These are phyloP conservation scores for Eretmodus cyanostictus DNA, from an alignment of 2,113 vertebrate species.

Conservation along the genomic window DNA sequence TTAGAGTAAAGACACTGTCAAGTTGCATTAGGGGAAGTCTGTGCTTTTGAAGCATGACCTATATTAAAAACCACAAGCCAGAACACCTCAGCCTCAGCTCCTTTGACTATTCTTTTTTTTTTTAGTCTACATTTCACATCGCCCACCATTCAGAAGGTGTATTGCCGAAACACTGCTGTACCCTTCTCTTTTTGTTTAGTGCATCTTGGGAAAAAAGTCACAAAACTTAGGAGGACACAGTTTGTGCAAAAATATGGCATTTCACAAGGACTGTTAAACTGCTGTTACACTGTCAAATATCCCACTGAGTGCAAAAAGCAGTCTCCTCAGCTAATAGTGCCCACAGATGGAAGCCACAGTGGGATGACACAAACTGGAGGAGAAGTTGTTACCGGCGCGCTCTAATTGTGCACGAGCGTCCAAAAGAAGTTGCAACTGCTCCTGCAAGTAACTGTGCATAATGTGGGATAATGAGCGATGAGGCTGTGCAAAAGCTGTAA, in stretches of 20 bases:
- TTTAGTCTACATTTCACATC: background rate
- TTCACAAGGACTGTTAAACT: background rate
- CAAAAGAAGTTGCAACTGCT: background rate
- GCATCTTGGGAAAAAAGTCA: background rate
- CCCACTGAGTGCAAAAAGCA: background rate
- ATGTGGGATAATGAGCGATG: background rate
- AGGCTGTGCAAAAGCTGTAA: background rate
- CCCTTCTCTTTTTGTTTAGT: background rate
- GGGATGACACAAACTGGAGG: background rate
- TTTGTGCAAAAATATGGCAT: background rate
- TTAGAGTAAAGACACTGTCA: background rate
- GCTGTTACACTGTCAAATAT: background rate
- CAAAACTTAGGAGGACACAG: background rate
- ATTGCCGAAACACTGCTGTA: background rate
- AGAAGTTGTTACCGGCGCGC: background rate
- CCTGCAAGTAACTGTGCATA: background rate
- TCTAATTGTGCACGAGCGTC: background rate
- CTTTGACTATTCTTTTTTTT: background rate
- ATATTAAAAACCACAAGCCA: background rate
- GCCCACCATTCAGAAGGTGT: background rate
- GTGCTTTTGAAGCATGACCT: background rate
- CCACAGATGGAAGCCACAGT: background rate
- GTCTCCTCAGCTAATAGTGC: background rate
- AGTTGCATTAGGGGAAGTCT: background rate
- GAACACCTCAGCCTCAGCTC: background rate